phyloP scores from a whole-genome alignment of 2,888 invertebrate species.

The Tridacna crocea region DNA sequence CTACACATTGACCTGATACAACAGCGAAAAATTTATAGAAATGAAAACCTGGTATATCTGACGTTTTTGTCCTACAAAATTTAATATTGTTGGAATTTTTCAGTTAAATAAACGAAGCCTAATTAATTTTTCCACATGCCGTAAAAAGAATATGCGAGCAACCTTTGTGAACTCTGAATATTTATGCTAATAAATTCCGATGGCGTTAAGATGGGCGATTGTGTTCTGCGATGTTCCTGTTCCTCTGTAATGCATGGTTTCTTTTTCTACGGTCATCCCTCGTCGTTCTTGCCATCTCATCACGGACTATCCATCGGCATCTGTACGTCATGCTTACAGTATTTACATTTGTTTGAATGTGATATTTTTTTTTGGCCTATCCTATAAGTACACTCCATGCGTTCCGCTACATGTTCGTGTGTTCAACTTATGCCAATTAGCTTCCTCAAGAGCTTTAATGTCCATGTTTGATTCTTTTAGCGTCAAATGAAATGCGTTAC shows the following conservation, averaged over 20 bases:
- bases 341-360: constrained; percentile 30
- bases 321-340: constrained; percentile 36
- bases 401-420: too few species aligned
- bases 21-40: too few species aligned
- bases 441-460: too few species aligned
- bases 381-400: too few species aligned
- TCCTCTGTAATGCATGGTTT: constrained; percentile 60
- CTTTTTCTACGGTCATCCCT: constrained; percentile 57
- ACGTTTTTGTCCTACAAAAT: too few species aligned
- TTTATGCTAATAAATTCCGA: constrained; percentile 58
- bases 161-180: constrained; percentile 36
- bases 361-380: constrained; percentile 28
- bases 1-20: too few species aligned
- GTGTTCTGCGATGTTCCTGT: constrained; percentile 43
- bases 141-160: constrained; percentile 16
- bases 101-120: not conserved
- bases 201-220: constrained; percentile 45
- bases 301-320: constrained; percentile 47
- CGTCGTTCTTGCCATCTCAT: constrained; percentile 45
- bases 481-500: too few species aligned
- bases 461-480: too few species aligned
- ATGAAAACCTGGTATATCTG: too few species aligned
- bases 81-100: too few species aligned
- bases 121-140: constrained; percentile 1
- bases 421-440: too few species aligned